Conservation (phyloP, 2,797 vertebrate genomes). For the Manis pentadactyla region DNA sequence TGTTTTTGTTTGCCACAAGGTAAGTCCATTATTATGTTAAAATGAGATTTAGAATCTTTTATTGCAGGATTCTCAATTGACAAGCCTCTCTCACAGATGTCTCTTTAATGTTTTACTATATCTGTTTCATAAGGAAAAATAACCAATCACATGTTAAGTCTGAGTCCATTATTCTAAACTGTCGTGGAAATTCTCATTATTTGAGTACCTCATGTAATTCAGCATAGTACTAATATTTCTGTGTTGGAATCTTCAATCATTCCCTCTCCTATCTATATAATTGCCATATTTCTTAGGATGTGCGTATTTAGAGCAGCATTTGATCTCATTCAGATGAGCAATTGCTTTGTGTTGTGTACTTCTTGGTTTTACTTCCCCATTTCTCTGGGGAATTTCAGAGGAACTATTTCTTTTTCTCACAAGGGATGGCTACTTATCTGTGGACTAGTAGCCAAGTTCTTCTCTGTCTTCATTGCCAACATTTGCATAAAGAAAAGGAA, state of each 20-base stretch:
- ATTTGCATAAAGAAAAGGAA: slow-evolving; percentile 3
- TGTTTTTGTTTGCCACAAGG: slow-evolving; percentile 88
- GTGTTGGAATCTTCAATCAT: not conserved
- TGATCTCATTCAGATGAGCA: not conserved
- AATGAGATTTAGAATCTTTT: not conserved
- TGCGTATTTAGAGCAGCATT: not conserved
- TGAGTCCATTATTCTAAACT: not conserved
- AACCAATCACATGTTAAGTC: not conserved
- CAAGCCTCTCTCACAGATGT: not conserved
- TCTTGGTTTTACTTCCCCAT: not conserved
- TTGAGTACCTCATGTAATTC: not conserved
- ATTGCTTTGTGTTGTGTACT: not conserved
- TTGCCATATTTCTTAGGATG: not conserved
- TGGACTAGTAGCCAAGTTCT: not conserved
- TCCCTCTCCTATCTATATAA: not conserved
- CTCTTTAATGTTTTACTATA: not conserved
- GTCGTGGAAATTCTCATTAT: not conserved
- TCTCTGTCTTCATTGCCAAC: not conserved
- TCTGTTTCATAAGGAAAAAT: not conserved
- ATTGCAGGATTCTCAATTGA: not conserved
- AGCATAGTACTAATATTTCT: not conserved
- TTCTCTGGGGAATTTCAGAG: not conserved
- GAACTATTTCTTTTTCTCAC: not conserved
- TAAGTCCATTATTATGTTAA: slow-evolving; percentile 68
- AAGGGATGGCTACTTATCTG: not conserved